phyloP scores from a whole-genome alignment of 1,140 invertebrate genomes.

The Probaryconus sp. region DNA sequence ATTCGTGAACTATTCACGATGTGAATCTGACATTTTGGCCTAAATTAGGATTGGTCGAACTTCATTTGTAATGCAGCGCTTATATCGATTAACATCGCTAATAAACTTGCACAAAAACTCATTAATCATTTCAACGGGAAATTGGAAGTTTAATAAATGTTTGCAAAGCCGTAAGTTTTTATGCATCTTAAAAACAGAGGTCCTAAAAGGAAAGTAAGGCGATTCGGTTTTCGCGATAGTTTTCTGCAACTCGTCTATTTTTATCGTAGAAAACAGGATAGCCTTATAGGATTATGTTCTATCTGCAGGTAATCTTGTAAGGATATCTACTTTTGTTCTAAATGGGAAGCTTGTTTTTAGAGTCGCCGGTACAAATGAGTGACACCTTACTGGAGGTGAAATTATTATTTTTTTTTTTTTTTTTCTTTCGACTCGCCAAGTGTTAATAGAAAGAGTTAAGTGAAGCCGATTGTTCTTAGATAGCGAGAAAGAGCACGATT shows the following conservation, averaged over 20 bases:
- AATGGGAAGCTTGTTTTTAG: slow-evolving; percentile 11
- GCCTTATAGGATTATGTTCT: neutral
- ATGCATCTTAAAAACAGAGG: no score
- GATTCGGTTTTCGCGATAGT: neutral
- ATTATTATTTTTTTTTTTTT: slow-evolving; percentile 3
- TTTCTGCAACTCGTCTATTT: slow-evolving; percentile 4
- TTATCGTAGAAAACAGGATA: slow-evolving; percentile 4
- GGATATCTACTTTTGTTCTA: slow-evolving; percentile 4
- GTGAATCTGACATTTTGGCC: no score
- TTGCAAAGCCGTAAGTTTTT: no score
- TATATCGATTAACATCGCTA: no score
- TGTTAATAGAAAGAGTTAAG: slow-evolving; percentile 36
- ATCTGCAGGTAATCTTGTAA: slow-evolving; percentile 11
- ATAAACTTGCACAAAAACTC: no score
- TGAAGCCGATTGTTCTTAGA: slow-evolving; percentile 39
- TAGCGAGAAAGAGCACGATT: slow-evolving; percentile 35
- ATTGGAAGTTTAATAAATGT: no score
- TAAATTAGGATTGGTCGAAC: no score
- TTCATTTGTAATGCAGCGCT: no score
- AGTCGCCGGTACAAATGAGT: neutral
- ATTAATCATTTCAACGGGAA: no score
- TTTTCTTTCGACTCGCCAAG: slow-evolving; percentile 22
- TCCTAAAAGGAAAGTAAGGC: no score
- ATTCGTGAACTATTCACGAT: no score
- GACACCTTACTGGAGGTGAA: slow-evolving; percentile 1